phyloP scores from a whole-genome alignment of 2,888 invertebrate species.

The Synergus itoensis region DNA sequence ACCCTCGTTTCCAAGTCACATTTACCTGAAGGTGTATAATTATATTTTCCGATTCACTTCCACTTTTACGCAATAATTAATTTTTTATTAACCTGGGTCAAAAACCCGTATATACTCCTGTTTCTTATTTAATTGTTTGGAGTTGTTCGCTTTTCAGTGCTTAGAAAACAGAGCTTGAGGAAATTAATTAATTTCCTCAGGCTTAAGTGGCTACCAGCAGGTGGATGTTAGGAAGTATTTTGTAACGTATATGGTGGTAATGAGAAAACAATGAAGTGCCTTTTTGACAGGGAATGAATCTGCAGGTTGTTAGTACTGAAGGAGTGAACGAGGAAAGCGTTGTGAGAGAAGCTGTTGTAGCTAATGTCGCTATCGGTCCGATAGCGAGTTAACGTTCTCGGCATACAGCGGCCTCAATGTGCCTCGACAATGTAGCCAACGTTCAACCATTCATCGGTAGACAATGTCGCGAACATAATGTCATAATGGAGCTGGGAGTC shows the following conservation, averaged over 20 bases:
- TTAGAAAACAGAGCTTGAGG: too few species aligned
- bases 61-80: background rate
- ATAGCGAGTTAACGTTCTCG: slow-evolving; percentile 75
- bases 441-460: slow-evolving; percentile 75
- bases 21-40: slow-evolving; percentile 13
- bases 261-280: background rate
- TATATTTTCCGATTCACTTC: background rate
- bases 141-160: too few species aligned
- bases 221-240: background rate
- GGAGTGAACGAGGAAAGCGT: slow-evolving; percentile 47
- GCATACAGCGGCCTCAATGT: slow-evolving; percentile 74
- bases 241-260: background rate
- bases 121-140: too few species aligned
- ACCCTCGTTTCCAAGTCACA: background rate
- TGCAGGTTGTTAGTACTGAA: slow-evolving; percentile 21
- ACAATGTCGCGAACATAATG: slow-evolving; percentile 76
- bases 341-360: slow-evolving; percentile 58
- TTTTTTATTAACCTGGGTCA: background rate
- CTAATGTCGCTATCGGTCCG: slow-evolving; percentile 72
- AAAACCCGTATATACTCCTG: background rate
- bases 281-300: slow-evolving; percentile 19
- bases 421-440: slow-evolving; percentile 76
- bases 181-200: too few species aligned
- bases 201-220: background rate
- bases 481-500: slow-evolving; percentile 74